Percentiles rank a stretch among this genome's conserved stretches.
phyloP scores from a whole-genome alignment of 2,797 vertebrate species.

The Microctenopoma stevenorrisi region DNA sequence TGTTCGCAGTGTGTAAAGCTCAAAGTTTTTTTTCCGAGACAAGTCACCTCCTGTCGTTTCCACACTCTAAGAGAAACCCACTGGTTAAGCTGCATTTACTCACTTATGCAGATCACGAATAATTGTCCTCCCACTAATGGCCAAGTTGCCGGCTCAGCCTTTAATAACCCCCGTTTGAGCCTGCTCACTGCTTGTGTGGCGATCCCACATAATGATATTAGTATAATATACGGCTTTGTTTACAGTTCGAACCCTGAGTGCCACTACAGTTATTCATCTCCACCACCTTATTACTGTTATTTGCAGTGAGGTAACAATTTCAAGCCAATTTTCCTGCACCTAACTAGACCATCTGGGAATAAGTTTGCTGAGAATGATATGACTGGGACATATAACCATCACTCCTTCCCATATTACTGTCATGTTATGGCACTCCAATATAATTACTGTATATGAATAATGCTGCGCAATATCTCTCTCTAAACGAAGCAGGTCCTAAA shows the following conservation, averaged over 20 bases:
- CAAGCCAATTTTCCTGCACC: constrained; percentile 86
- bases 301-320: constrained; percentile 91
- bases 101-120: constrained; percentile 24
- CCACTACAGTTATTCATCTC: constrained; percentile 86
- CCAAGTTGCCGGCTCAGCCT: constrained; percentile 27
- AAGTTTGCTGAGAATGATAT: constrained; percentile 88
- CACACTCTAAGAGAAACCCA: background rate
- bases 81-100: constrained; percentile 11
- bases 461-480: constrained; percentile 82
- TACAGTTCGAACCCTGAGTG: constrained; percentile 67
- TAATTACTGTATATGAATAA: constrained; percentile 89
- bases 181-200: constrained; percentile 46
- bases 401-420: constrained; percentile 93
- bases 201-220: constrained; percentile 67
- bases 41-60: background rate
- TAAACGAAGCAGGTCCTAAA: constrained; percentile 79
- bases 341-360: constrained; percentile 94
- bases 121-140: constrained; percentile 31
- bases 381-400: constrained; percentile 90
- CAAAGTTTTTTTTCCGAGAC: background rate
- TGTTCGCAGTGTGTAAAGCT: background rate
- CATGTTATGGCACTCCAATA: constrained; percentile 88
- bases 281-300: constrained; percentile 85
- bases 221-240: constrained; percentile 80
- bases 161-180: constrained; percentile 58